These are phyloP conservation scores for Pangasius sanitwongsei DNA, from an alignment of 2,797 vertebrate species.

Conservation along the genomic window DNA sequence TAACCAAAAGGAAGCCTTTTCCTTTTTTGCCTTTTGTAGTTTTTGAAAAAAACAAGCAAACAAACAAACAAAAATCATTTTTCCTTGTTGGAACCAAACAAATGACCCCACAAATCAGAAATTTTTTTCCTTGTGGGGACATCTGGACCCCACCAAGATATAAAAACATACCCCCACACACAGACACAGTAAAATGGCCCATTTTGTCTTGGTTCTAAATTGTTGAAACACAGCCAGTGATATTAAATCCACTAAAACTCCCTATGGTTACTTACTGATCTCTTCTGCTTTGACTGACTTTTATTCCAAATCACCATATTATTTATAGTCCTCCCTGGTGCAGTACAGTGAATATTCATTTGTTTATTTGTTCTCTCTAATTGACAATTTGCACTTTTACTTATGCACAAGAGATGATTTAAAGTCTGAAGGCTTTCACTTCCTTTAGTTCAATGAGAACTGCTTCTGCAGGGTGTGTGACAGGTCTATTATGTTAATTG, in stretches of 20 bases:
- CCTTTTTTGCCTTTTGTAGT: neutral
- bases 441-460: slow-evolving; percentile 48
- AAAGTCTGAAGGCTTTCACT: slow-evolving; percentile 34
- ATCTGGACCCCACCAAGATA: neutral
- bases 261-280: slow-evolving; percentile 14
- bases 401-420: slow-evolving; percentile 22
- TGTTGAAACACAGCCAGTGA: neutral
- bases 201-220: slow-evolving; percentile 25
- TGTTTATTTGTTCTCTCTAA: neutral
- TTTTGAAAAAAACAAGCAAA: neutral
- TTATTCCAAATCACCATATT: slow-evolving; percentile 43
- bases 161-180: neutral
- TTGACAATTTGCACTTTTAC: slow-evolving; percentile 14
- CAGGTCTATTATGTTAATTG: slow-evolving; percentile 42
- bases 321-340: slow-evolving; percentile 7
- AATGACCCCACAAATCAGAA: neutral
- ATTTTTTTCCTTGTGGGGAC: neutral
- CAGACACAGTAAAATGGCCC: neutral
- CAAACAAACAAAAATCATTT: neutral
- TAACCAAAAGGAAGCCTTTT: neutral
- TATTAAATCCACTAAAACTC: neutral
- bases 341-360: slow-evolving; percentile 9
- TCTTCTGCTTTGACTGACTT: slow-evolving; percentile 11
- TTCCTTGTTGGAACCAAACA: neutral
- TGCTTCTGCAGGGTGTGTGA: slow-evolving; percentile 34